These are phyloP conservation scores for Drosophila pseudoananassae DNA, from an alignment of 1,140 invertebrate genomes.

Conservation along the genomic window DNA sequence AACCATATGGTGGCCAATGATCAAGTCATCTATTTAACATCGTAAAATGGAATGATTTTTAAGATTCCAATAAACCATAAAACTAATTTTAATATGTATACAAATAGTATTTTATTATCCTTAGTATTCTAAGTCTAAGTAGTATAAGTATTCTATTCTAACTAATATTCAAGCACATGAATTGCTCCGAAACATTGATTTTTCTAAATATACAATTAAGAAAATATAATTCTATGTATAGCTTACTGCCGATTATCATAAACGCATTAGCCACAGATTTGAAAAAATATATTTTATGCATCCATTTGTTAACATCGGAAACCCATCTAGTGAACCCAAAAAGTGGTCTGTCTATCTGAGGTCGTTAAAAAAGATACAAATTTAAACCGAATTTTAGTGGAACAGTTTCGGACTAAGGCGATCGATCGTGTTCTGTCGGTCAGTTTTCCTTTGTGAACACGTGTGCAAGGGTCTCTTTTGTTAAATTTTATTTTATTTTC, in stretches of 20 bases:
- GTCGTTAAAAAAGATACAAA: conserved; percentile 57
- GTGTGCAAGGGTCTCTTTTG: conserved; percentile 65
- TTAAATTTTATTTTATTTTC: conserved; percentile 38
- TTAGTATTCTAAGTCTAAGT: no score
- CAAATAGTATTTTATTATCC: background rate
- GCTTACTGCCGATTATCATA: no score
- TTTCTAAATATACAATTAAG: no score
- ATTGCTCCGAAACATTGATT: no score
- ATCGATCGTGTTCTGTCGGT: conserved; percentile 56
- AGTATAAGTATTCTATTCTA: no score
- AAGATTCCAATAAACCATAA: background rate
- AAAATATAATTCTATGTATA: no score
- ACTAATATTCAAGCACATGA: no score
- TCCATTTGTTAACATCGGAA: conserved; percentile 42
- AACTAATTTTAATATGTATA: background rate
- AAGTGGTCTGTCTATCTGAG: conserved; percentile 18
- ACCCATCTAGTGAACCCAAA: conserved; percentile 26
- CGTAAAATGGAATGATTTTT: background rate
- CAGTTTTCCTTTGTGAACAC: conserved; percentile 77
- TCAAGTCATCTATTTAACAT: background rate
- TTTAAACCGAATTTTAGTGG: conserved; percentile 61
- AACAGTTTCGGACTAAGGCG: conserved; percentile 42
- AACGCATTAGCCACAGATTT: background rate
- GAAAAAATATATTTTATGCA: conserved; percentile 16
- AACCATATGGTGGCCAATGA: conserved; percentile 30